Evolutionary conservation across 2,888 invertebrate genomes (phyloP).

Genomic region (Oxystoma pomonae): DNA sequence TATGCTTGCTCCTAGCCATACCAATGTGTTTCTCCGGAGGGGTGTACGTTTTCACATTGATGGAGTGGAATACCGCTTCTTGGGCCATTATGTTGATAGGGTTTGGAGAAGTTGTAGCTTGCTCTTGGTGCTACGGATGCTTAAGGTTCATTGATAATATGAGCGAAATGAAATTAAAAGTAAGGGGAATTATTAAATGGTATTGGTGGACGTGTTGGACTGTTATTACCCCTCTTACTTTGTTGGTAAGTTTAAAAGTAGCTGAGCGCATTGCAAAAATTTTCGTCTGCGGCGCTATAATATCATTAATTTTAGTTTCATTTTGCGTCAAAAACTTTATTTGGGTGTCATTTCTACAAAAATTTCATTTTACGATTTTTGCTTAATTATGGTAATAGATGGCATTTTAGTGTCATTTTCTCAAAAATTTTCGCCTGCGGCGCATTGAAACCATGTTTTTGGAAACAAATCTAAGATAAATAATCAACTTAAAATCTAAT

Average conservation of each 20-base stretch:
- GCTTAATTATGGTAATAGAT: no score
- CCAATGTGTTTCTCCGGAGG: constrained; percentile 75
- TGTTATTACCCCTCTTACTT: constrained; percentile 62
- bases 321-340: no score
- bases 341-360: no score
- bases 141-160: constrained; percentile 56
- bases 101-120: constrained; percentile 53
- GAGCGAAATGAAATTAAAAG: constrained; percentile 60
- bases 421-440: no score
- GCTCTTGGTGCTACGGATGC: constrained; percentile 69
- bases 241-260: constrained; percentile 62
- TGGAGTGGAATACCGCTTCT: constrained; percentile 75
- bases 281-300: no score
- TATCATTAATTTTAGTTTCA: no score
- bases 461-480: no score
- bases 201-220: constrained; percentile 76
- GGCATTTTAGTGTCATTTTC: no score
- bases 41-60: constrained; percentile 66
- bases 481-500: no score
- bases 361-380: no score
- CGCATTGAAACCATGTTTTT: no score
- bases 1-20: constrained; percentile 64
- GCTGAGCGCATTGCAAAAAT: no score
- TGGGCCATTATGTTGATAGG: constrained; percentile 70
- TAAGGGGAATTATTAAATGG: constrained; percentile 53